A percentile compares a stretch with the other conserved stretches of the same genome.
phyloP scores from a whole-genome alignment of 2,888 invertebrate species.

The Hesperia comma region DNA sequence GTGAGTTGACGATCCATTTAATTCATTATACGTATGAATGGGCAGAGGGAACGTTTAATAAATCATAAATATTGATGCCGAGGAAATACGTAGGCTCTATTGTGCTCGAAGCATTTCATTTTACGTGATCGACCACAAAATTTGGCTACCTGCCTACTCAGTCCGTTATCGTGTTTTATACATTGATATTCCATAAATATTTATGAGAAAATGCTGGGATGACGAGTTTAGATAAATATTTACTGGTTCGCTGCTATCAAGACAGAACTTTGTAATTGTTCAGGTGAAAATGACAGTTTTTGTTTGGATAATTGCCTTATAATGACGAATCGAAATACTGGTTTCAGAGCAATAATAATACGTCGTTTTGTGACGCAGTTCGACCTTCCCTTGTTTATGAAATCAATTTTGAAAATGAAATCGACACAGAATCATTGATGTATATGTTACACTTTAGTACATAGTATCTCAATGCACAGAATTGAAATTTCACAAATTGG shows the following conservation, averaged over 20 bases:
- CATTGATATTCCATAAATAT: slow-evolving; percentile 29
- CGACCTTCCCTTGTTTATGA: neutral
- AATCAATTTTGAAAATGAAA: neutral
- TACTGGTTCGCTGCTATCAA: neutral
- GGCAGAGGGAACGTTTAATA: slow-evolving; percentile 1
- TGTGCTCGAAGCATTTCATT: slow-evolving; percentile 13
- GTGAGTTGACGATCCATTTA: slow-evolving; percentile 23
- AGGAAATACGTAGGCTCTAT: slow-evolving; percentile 8
- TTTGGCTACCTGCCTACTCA: slow-evolving; percentile 31
- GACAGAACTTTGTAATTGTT: neutral
- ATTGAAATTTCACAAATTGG: neutral
- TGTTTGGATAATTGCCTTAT: no score
- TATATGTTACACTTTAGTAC: no score
- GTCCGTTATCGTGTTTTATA: slow-evolving; percentile 2
- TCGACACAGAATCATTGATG: neutral
- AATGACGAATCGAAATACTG: neutral
- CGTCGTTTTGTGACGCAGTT: neutral
- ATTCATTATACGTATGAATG: neutral
- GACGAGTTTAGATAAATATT: neutral
- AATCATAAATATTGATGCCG: neutral
- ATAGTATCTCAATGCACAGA: no score
- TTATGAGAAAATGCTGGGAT: slow-evolving; percentile 2
- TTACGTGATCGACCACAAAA: slow-evolving; percentile 9
- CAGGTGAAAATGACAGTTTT: no score
- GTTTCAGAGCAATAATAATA: neutral